These are phyloP conservation scores for Eupithecia tripunctaria DNA, from an alignment of 2,888 invertebrate genomes.

Conservation along the genomic window DNA sequence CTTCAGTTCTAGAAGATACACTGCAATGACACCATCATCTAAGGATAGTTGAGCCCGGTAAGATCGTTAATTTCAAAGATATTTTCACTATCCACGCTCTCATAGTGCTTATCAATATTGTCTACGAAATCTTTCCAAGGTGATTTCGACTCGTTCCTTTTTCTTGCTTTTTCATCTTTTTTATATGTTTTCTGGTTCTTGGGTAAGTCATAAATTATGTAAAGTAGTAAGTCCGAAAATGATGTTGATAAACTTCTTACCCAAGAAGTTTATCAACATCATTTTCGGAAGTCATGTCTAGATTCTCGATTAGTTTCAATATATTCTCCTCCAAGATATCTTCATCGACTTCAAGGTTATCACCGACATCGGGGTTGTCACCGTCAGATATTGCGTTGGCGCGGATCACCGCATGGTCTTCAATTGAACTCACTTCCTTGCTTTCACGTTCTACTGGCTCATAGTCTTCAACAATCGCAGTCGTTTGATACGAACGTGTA, in stretches of 20 bases:
- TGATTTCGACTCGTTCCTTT: neutral
- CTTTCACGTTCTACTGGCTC: neutral
- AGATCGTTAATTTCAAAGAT: neutral
- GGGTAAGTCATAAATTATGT: neutral
- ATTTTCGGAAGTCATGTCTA: constrained; percentile 42
- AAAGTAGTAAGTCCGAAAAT: no score
- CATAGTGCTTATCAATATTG: neutral
- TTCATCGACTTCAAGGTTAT: constrained; percentile 4
- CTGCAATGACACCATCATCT: neutral
- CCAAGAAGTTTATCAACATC: constrained; percentile 6
- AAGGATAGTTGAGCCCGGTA: neutral
- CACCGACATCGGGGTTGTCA: neutral
- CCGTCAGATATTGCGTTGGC: neutral
- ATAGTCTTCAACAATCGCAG: neutral
- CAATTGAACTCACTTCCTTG: neutral
- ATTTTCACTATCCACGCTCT: neutral
- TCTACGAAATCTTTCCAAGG: neutral
- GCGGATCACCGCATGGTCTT: neutral
- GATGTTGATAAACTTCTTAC: no score
- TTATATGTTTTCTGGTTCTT: neutral
- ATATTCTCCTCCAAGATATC: constrained; percentile 46
- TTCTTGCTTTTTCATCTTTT: neutral
- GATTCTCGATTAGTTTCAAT: constrained; percentile 53
- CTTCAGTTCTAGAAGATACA: constrained; percentile 31
- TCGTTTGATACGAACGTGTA: neutral